Evolutionary conservation across 2,797 vertebrate species (phyloP), one percentile per base, ranked within the genome.

Genomic region (Sebastes cheni): DNA sequence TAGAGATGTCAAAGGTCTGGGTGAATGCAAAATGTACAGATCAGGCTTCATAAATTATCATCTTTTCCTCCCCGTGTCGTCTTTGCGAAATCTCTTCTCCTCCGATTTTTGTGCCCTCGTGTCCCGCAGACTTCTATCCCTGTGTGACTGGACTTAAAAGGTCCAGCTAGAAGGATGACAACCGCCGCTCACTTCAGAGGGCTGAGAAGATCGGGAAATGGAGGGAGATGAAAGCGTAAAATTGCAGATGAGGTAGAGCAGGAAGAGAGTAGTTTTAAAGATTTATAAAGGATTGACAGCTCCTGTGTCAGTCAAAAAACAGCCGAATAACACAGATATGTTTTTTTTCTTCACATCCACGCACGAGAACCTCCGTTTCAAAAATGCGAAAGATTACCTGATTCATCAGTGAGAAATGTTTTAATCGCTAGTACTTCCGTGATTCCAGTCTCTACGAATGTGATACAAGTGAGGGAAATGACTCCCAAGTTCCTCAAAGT

Each of bases 61-160:
- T 86, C 56, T 58, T 75, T 79, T 67, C 56, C 50, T 69, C 52
- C 67, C 32, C 34, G 2, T 81, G 55, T 85, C 76, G 23, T 77
- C 54, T 87, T 79, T 79, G 66, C 46, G 4, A 86, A 89, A 86
- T 82, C 68, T 70, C 52, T 69, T 70, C 67, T 27, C 79, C 42
- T 56, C 13, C 32, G 16, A 1, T 75, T 77, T 82, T 70, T 72
- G 34, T 79, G 75, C 87, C 82, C 84, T 83, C 6, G 36, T 79
- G 85, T 87, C 83, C 72, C 65, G 76, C 81, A 22, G 77, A 9
- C 67, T 72, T 86, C 82, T 68, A 72, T 86, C 74, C 80, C 72
- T 64, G 71, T 80, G 85, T 72, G 90, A 82, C 87, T 87, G 88
- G 90, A 93, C 90, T 93, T 93, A 83, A 93, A 93, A 93, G 89